Conservation (phyloP, 2,888 invertebrate genomes). For the Sinohyriopsis cumingii region DNA sequence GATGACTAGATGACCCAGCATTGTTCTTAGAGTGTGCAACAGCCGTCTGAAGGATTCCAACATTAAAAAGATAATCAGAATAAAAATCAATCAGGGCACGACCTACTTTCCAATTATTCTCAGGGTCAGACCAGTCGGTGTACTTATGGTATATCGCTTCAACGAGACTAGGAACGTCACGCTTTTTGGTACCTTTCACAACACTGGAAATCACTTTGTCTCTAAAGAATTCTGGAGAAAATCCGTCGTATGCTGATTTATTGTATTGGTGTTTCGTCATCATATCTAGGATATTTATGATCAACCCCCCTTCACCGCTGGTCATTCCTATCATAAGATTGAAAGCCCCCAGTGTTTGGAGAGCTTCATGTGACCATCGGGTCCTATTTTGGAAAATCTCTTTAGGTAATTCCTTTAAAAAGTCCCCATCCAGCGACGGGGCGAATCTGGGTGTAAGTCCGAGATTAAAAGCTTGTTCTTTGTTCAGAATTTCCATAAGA, state of each 20-base stretch:
- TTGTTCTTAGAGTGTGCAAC: slow-evolving; percentile 17
- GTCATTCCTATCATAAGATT: slow-evolving; percentile 38
- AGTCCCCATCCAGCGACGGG: slow-evolving; percentile 92
- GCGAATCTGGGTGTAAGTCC: slow-evolving; percentile 73
- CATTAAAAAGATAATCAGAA: slow-evolving; percentile 37
- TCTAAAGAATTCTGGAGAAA: slow-evolving; percentile 18
- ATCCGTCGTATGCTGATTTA: slow-evolving; percentile 8
- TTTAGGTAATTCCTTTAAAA: slow-evolving; percentile 81
- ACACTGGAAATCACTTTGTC: slow-evolving; percentile 24
- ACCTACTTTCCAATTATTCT: slow-evolving; percentile 14
- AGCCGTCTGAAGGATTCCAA: slow-evolving; percentile 23
- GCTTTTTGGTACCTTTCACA: slow-evolving; percentile 17
- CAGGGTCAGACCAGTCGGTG: slow-evolving; percentile 27
- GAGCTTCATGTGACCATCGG: slow-evolving; percentile 15
- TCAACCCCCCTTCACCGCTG: slow-evolving; percentile 42
- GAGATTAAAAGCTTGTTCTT: slow-evolving; percentile 33
- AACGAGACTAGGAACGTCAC: slow-evolving; percentile 4
- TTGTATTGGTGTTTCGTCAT: slow-evolving; percentile 15
- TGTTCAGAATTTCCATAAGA: slow-evolving; percentile 25
- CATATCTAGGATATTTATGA: slow-evolving; percentile 21
- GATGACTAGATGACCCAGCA: neutral
- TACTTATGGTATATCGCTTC: slow-evolving; percentile 27
- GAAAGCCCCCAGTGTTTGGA: slow-evolving; percentile 1
- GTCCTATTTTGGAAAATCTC: slow-evolving; percentile 2
- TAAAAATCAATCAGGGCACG: slow-evolving; percentile 27